Evolutionary conservation across 1,140 invertebrate genomes (phyloP).

Genomic region (Bactericera cockerelli): DNA sequence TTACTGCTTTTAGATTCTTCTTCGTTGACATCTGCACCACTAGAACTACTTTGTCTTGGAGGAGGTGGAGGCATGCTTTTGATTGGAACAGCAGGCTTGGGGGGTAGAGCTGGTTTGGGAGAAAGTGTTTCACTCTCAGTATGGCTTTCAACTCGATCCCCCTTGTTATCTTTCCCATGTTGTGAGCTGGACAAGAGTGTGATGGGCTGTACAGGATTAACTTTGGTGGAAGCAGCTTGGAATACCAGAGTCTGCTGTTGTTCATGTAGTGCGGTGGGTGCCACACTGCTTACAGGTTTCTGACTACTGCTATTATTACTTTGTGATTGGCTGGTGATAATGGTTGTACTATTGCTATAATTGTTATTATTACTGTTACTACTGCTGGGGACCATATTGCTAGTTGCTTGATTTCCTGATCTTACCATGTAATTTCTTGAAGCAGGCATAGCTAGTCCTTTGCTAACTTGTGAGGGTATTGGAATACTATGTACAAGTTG

Average conservation of each 20-base stretch:
- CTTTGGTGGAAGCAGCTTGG: slow-evolving; percentile 62
- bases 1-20: background rate
- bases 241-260: slow-evolving; percentile 46
- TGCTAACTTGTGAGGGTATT: slow-evolving; percentile 8
- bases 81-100: slow-evolving; percentile 43
- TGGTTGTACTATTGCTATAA: background rate
- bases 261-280: slow-evolving; percentile 47
- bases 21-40: background rate
- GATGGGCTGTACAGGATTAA: slow-evolving; percentile 54
- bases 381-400: background rate
- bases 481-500: slow-evolving; percentile 30
- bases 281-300: slow-evolving; percentile 66
- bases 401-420: background rate
- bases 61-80: slow-evolving; percentile 31
- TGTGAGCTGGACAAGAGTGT: background rate
- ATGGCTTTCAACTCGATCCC: background rate
- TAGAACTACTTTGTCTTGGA: slow-evolving; percentile 32
- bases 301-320: slow-evolving; percentile 24
- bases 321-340: background rate
- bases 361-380: background rate
- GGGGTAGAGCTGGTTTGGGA: slow-evolving; percentile 51
- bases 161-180: background rate
- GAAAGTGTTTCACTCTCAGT: slow-evolving; percentile 16
- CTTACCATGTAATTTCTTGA: slow-evolving; percentile 14
- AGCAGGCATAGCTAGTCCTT: slow-evolving; percentile 10